phyloP scores from a whole-genome alignment of 2,113 vertebrate genomes.

The Platysteira castanea region DNA sequence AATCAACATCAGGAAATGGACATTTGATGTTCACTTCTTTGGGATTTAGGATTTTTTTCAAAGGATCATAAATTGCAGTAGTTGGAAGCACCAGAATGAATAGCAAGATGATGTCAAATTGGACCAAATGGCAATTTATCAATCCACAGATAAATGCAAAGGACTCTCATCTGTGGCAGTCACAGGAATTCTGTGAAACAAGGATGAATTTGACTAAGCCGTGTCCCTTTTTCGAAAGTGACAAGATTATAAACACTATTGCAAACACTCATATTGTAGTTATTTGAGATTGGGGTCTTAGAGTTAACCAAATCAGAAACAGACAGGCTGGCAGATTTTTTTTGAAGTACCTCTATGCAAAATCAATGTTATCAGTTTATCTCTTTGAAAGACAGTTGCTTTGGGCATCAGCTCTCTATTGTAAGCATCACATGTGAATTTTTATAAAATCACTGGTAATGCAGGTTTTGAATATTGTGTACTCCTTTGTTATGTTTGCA shows the following conservation, averaged over 20 bases:
- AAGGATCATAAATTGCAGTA: not conserved
- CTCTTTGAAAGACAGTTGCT: not conserved
- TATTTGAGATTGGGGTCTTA: not conserved
- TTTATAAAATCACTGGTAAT: not conserved
- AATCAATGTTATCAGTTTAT: not conserved
- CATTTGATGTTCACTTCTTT: not conserved
- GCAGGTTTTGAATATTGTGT: constrained; percentile 25
- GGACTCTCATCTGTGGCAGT: not conserved
- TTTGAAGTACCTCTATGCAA: not conserved
- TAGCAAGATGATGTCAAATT: not conserved
- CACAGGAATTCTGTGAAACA: not conserved
- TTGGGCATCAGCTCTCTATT: not conserved
- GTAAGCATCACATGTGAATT: not conserved
- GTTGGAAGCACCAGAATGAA: not conserved
- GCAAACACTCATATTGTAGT: not conserved
- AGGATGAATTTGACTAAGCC: not conserved
- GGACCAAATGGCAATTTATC: not conserved
- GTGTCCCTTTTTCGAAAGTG: not conserved
- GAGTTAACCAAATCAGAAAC: not conserved
- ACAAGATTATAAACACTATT: not conserved
- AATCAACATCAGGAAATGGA: not conserved
- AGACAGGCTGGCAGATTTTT: not conserved
- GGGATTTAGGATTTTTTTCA: not conserved
- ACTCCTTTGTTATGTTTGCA: constrained; percentile 69
- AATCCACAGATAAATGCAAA: not conserved